A percentile compares a stretch with the other conserved stretches of the same genome.
Evolutionary conservation across 1,140 invertebrate species (phyloP).

Genomic region (Anadara kagoshimensis): DNA sequence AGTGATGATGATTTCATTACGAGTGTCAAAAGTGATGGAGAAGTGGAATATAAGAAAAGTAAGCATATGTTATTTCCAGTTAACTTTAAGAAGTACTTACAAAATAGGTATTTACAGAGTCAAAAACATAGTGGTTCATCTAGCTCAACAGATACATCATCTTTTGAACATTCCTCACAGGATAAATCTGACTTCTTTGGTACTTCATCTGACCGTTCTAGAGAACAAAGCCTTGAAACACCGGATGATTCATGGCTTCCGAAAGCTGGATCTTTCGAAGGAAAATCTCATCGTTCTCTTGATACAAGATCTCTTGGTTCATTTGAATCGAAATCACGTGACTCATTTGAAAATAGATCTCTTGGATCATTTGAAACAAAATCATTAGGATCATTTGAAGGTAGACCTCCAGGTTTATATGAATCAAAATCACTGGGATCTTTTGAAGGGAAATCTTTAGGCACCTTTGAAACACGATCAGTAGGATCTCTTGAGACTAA

Average conservation of each 20-base stretch:
- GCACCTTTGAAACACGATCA: background rate
- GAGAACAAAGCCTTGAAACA: too few relatives aligned
- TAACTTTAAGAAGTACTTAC: conserved; percentile 53
- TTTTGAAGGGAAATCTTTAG: conserved; percentile 2
- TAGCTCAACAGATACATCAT: conserved; percentile 48
- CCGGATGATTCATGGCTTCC: too few relatives aligned
- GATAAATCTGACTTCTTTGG: conserved; percentile 45
- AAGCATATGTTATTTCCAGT: conserved; percentile 36
- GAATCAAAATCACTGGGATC: background rate
- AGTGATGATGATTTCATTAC: conserved; percentile 47
- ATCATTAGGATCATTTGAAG: conserved; percentile 24
- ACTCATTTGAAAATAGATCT: too few relatives aligned
- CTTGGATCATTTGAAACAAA: too few relatives aligned
- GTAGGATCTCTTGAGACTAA: conserved; percentile 6
- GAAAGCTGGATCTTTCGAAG: too few relatives aligned
- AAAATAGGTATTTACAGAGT: conserved; percentile 48
- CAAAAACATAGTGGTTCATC: conserved; percentile 26
- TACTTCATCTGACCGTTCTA: too few relatives aligned
- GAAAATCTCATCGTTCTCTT: too few relatives aligned
- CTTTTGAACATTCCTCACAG: conserved; percentile 39
- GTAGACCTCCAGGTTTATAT: conserved; percentile 1
- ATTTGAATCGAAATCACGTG: too few relatives aligned
- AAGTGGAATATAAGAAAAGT: conserved; percentile 18
- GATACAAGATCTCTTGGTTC: too few relatives aligned
- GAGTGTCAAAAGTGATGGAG: conserved; percentile 41